A percentile compares a stretch with the other conserved stretches of the same genome.
These are phyloP conservation scores for Pomacea maculata DNA, from an alignment of 1,140 invertebrate species.

Conservation along the genomic window DNA sequence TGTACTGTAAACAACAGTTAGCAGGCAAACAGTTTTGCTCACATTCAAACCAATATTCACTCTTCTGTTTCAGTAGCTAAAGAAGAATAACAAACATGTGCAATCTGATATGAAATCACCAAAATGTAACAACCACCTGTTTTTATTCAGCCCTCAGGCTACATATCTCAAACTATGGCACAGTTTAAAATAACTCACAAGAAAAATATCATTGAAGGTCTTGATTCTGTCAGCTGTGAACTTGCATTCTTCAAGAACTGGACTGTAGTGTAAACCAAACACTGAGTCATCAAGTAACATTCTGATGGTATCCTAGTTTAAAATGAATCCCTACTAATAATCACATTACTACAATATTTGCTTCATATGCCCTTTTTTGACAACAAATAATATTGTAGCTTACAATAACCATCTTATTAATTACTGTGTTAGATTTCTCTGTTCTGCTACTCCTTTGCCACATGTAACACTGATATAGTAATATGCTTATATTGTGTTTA, in stretches of 20 bases:
- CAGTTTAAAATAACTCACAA: slow-evolving; percentile 28
- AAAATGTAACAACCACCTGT: neutral
- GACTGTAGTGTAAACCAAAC: slow-evolving; percentile 18
- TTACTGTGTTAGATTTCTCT: no score
- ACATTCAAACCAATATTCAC: no score
- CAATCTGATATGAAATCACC: neutral
- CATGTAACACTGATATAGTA: no score
- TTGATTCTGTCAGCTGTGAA: slow-evolving; percentile 45
- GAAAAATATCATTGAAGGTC: slow-evolving; percentile 35
- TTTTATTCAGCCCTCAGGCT: neutral
- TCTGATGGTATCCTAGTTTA: neutral
- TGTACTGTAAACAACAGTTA: neutral
- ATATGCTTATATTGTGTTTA: no score
- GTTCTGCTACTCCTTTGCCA: no score
- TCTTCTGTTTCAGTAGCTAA: no score
- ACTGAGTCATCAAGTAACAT: neutral
- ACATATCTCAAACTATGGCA: no score
- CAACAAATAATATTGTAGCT: no score
- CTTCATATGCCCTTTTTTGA: no score
- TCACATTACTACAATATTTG: no score
- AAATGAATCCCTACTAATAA: neutral
- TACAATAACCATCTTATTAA: no score
- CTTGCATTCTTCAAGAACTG: slow-evolving; percentile 49
- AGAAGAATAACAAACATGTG: no score
- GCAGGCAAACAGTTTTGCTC: neutral